Percentiles rank a stretch among this genome's conserved stretches.
phyloP scores from a whole-genome alignment of 1,140 invertebrate species.

The Parasteatoda tepidariorum region DNA sequence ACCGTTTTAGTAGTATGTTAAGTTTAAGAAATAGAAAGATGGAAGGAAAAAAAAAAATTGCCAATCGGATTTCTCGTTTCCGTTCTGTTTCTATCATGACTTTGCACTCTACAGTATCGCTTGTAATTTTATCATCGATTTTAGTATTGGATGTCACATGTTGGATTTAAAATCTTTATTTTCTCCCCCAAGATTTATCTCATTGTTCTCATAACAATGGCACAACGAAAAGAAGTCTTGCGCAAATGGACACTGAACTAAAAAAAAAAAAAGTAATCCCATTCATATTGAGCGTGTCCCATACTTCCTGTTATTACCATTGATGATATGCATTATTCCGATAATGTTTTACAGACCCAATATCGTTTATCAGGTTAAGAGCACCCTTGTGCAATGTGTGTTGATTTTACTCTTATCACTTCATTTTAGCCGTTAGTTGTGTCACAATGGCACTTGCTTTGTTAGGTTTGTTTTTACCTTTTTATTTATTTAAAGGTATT shows the following conservation, averaged over 20 bases:
- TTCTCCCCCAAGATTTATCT: constrained; percentile 7
- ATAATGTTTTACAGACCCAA: constrained; percentile 7
- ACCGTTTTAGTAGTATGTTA: no score
- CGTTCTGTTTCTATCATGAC: no score
- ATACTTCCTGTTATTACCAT: constrained; percentile 58
- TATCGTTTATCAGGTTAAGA: not conserved
- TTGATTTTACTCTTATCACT: no score
- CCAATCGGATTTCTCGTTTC: no score
- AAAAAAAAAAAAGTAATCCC: not conserved
- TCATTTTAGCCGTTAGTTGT: no score
- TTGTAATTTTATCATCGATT: no score
- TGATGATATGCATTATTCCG: constrained; percentile 49
- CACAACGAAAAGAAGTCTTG: not conserved
- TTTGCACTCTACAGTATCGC: no score
- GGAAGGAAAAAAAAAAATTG: no score
- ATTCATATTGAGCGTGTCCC: constrained; percentile 17
- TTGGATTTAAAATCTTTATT: constrained; percentile 13
- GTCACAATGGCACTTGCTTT: no score
- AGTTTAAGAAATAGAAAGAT: no score
- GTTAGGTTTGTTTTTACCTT: not conserved
- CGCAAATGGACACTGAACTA: constrained; percentile 52
- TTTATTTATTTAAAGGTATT: no score
- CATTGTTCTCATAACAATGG: constrained; percentile 53
- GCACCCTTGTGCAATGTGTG: not conserved
- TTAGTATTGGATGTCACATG: constrained; percentile 26